These are phyloP conservation scores for Drosophila setifemur DNA, from an alignment of 1,140 invertebrate genomes.

Conservation along the genomic window DNA sequence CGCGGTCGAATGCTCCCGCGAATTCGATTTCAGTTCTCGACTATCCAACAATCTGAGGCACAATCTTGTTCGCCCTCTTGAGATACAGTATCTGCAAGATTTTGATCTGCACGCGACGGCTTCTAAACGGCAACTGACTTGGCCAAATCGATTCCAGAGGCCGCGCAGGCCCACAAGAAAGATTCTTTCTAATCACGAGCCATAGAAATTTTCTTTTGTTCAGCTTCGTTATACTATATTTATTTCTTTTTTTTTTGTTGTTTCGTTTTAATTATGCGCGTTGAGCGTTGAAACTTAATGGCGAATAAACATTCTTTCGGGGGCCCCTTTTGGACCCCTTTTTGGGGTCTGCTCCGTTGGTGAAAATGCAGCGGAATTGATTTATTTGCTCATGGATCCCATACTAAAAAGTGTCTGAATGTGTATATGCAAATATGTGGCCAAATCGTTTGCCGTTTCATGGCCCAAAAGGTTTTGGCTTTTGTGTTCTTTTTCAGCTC, in stretches of 20 bases:
- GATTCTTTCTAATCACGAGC: conserved; percentile 67
- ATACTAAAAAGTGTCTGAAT: background rate
- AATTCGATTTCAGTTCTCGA: conserved; percentile 20
- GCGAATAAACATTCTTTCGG: conserved; percentile 69
- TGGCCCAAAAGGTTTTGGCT: conserved; percentile 41
- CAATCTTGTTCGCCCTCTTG: no score
- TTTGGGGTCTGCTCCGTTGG: conserved; percentile 30
- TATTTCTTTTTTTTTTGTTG: no score
- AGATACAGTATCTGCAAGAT: background rate
- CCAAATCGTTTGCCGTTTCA: conserved; percentile 40
- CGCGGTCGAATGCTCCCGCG: conserved; percentile 29
- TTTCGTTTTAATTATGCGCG: conserved; percentile 74
- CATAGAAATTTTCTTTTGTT: conserved; percentile 73
- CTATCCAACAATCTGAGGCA: background rate
- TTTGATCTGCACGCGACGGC: conserved; percentile 68
- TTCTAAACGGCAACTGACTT: conserved; percentile 74
- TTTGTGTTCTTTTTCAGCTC: conserved; percentile 36
- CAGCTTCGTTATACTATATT: conserved; percentile 36
- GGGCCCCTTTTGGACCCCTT: conserved; percentile 10
- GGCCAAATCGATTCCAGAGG: conserved; percentile 66
- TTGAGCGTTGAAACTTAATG: conserved; percentile 74
- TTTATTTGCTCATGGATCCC: conserved; percentile 30
- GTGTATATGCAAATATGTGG: conserved; percentile 53
- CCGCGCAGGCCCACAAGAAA: conserved; percentile 35
- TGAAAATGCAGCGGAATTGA: conserved; percentile 72